phyloP scores from a whole-genome alignment of 1,140 invertebrate species.

The Caenorhabditis latens region DNA sequence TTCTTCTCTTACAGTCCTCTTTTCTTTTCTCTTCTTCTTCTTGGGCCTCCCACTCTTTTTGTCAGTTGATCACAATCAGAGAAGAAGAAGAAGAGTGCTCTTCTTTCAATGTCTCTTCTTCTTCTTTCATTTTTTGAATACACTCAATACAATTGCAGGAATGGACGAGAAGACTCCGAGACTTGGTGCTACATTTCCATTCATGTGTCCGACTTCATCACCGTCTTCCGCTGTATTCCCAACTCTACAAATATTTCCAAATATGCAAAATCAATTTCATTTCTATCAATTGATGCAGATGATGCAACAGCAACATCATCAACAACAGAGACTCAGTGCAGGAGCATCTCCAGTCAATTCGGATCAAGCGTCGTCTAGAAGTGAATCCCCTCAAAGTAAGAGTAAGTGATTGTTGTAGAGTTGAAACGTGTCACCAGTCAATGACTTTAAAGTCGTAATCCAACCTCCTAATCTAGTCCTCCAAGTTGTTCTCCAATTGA shows the following conservation, averaged over 20 bases:
- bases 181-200: constrained; percentile 25
- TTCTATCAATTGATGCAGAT: not conserved
- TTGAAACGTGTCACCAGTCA: not conserved
- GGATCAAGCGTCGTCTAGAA: constrained; percentile 40
- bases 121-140: not conserved
- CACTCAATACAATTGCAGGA: constrained; percentile 3
- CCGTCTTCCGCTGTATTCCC: constrained; percentile 25
- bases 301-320: not conserved
- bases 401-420: constrained; percentile 3
- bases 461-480: constrained; percentile 1
- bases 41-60: constrained; percentile 36
- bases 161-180: constrained; percentile 43
- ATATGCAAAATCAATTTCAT: constrained; percentile 17
- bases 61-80: constrained; percentile 51
- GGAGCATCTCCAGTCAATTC: constrained; percentile 32
- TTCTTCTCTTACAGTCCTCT: constrained; percentile 2
- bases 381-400: constrained; percentile 40
- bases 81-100: not conserved
- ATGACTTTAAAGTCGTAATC: not conserved
- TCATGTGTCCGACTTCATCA: constrained; percentile 40
- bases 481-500: constrained; percentile 37
- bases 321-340: constrained; percentile 16
- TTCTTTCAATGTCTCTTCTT: not conserved
- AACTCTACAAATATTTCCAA: constrained; percentile 21
- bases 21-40: not conserved